These are phyloP conservation scores for Cebidichthys violaceus DNA, from an alignment of 2,113 vertebrate genomes.

Conservation along the genomic window DNA sequence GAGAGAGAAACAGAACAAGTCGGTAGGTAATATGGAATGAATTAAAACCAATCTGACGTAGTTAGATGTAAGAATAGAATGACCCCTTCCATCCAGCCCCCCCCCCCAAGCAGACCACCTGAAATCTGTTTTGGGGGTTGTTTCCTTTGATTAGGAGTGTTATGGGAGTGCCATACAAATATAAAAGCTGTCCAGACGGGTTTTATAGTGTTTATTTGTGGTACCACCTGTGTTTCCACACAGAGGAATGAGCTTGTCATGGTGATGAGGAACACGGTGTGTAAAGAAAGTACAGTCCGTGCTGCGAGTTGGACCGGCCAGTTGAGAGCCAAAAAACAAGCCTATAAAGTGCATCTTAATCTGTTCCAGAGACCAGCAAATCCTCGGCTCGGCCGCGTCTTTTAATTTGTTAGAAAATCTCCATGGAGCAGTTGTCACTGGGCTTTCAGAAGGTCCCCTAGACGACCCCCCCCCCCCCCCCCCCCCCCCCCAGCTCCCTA, in stretches of 20 bases:
- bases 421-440: conserved; percentile 53
- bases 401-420: conserved; percentile 57
- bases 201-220: conserved; percentile 80
- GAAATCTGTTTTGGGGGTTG: conserved; percentile 77
- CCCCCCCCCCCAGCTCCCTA: not conserved
- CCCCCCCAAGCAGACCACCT: conserved; percentile 70
- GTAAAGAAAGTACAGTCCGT: conserved; percentile 59
- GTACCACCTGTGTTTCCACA: conserved; percentile 81
- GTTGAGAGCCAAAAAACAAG: conserved; percentile 48
- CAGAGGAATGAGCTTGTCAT: conserved; percentile 64
- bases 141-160: conserved; percentile 81
- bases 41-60: conserved; percentile 70
- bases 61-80: conserved; percentile 71
- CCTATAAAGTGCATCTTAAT: conserved; percentile 61
- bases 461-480: not conserved
- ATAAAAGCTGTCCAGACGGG: conserved; percentile 74
- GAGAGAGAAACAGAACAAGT: conserved; percentile 53
- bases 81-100: conserved; percentile 28
- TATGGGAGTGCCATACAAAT: conserved; percentile 76
- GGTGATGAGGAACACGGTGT: conserved; percentile 63
- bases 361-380: conserved; percentile 57
- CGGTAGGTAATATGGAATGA: conserved; percentile 63
- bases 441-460: conserved; percentile 33
- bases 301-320: conserved; percentile 22
- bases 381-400: conserved; percentile 37